These are phyloP conservation scores for Onychomys torridus DNA, from an alignment of 2,797 vertebrate species.

Conservation along the genomic window DNA sequence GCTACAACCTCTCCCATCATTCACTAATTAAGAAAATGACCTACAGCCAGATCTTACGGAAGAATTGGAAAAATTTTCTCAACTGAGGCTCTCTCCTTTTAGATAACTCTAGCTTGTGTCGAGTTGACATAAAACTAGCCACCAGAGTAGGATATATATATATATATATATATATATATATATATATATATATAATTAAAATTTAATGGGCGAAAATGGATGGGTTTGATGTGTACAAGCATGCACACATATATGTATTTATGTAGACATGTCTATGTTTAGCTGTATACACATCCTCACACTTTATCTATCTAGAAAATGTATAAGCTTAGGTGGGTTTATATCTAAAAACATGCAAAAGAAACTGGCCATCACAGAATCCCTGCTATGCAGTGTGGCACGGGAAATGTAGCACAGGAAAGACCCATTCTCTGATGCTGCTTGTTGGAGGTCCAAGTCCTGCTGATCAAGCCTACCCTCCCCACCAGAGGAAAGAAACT, in stretches of 20 bases:
- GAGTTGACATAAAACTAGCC: not conserved
- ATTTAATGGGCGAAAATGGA: not conserved
- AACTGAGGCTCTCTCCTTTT: not conserved
- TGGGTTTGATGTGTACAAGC: not conserved
- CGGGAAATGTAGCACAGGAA: not conserved
- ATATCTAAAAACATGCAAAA: not conserved
- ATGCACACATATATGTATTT: not conserved
- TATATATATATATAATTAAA: no score
- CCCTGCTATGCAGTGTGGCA: not conserved
- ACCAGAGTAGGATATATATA: not conserved
- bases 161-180: no score
- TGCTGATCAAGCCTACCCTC: not conserved
- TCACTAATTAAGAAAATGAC: not conserved
- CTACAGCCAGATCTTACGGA: not conserved
- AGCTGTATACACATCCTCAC: not conserved
- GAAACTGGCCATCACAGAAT: not conserved
- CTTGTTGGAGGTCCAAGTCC: not conserved
- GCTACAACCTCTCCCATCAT: not conserved
- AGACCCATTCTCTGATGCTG: not conserved
- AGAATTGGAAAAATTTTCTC: not conserved
- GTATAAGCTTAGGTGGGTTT: not conserved
- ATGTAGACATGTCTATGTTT: not conserved
- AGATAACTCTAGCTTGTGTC: not conserved
- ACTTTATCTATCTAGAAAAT: not conserved
- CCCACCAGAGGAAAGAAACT: not conserved